Percentiles rank a stretch among this genome's conserved stretches.
phyloP scores from a whole-genome alignment of 2,113 vertebrate genomes.

The Empidonax traillii region DNA sequence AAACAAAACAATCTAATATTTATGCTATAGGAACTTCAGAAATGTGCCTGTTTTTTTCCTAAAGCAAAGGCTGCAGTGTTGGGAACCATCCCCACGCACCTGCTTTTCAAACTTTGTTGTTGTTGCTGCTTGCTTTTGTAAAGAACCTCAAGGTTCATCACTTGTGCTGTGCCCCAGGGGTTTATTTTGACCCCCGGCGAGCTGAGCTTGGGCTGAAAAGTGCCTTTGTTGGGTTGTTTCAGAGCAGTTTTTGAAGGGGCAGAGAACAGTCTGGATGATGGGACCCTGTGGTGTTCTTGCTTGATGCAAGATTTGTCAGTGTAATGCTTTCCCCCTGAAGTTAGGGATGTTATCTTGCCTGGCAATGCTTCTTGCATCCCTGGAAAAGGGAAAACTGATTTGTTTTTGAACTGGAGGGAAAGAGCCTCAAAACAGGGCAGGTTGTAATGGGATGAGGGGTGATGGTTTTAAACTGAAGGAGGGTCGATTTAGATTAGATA shows the following conservation, averaged over 20 bases:
- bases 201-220: background rate
- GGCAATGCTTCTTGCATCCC: no score
- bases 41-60: background rate
- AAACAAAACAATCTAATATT: background rate
- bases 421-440: accelerated
- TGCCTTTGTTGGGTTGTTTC: background rate
- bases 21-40: background rate
- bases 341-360: accelerated
- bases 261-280: accelerated
- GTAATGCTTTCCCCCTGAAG: background rate
- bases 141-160: accelerated
- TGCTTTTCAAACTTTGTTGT: background rate
- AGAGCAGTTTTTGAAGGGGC: background rate
- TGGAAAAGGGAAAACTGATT: background rate
- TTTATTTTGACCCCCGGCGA: background rate
- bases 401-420: background rate
- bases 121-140: background rate
- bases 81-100: background rate
- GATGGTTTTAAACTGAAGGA: background rate
- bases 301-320: background rate
- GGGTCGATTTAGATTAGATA: background rate
- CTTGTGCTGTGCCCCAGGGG: no score
- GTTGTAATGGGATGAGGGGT: no score
- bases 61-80: background rate
- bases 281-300: accelerated